Evolutionary conservation across 23 tunicate species (phyloP), one percentile per base, ranked within the genome.

Genomic region (Ciona savignyi): DNA sequence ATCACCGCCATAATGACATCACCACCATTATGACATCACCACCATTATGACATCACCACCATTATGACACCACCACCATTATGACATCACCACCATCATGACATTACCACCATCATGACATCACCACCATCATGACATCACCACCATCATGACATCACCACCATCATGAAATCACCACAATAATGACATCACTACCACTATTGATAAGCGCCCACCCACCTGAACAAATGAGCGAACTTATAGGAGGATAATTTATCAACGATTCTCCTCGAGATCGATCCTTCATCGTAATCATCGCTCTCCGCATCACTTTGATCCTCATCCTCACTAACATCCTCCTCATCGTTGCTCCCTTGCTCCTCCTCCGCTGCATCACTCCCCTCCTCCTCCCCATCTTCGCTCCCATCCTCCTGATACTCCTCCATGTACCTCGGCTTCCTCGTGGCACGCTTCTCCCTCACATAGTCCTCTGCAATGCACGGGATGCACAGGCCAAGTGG

Each of bases 151-250:
- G n/a, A n/a, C n/a, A n/a, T n/a, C n/a, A n/a, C n/a, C n/a, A n/a
- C n/a, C n/a, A n/a, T n/a, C n/a, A n/a, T n/a, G n/a, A n/a, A n/a
- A n/a, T n/a, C n/a, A n/a, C n/a, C n/a, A n/a, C n/a, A n/a, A n/a
- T n/a, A n/a, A n/a, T n/a, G n/a, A n/a, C n/a, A n/a, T n/a, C n/a
- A n/a, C n/a, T n/a, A n/a, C n/a, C n/a, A n/a, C n/a, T n/a, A n/a
- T n/a, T n/a, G n/a, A 42, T 42, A 42, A 4, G 63, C 33, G 4
- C 4, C 27, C 28, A 51, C 66, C 1, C 11, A 86, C 93, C 85
- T 67, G 74, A 87, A 87, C 4, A 87, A 30, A 29, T 81, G 79
- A 2, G 86, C 48, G 32, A 74, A 87, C 60, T 87, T 74, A 27
- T 87, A 87, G 65, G 66, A 70, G 72, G 71, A 70, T 4, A 87